Percentiles rank a stretch among this genome's conserved stretches.
Conservation (phyloP, 1,140 invertebrate genomes). For the Asobara japonica region DNA sequence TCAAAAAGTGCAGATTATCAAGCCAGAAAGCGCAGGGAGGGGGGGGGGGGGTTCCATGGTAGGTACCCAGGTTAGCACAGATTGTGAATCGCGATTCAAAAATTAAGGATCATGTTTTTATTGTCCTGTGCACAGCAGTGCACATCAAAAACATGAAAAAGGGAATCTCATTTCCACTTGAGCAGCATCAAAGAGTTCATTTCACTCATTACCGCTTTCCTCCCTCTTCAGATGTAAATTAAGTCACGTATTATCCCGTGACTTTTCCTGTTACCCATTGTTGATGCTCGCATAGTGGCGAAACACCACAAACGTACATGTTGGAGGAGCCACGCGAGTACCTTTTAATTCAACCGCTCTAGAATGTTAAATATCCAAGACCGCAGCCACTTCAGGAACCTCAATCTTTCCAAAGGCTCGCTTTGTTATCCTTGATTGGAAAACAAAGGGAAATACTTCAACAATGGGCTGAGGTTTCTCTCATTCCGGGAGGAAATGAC, state of each 20-base stretch:
- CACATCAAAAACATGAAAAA: background rate
- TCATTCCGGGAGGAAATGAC: background rate
- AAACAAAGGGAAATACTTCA: slow-evolving; percentile 1
- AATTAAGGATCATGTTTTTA: too few species aligned
- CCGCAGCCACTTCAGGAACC: slow-evolving; percentile 19
- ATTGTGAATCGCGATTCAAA: too few species aligned
- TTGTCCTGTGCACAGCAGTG: too few species aligned
- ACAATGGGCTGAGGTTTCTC: background rate
- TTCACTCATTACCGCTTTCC: background rate
- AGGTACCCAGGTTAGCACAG: too few species aligned
- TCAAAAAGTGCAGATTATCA: too few species aligned
- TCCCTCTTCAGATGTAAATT: slow-evolving; percentile 7
- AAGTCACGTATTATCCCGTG: slow-evolving; percentile 20
- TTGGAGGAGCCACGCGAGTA: background rate
- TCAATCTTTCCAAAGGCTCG: background rate
- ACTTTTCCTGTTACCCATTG: slow-evolving; percentile 21
- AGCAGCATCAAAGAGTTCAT: slow-evolving; percentile 1
- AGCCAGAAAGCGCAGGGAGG: too few species aligned
- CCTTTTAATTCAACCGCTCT: slow-evolving; percentile 29
- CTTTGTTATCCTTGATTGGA: background rate
- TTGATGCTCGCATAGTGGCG: background rate
- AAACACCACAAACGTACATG: background rate
- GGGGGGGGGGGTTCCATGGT: too few species aligned
- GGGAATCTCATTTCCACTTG: slow-evolving; percentile 24
- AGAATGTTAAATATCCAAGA: slow-evolving; percentile 19